Conservation (phyloP, 2,797 vertebrate species). For the Sternarchorhynchus goeldii region DNA sequence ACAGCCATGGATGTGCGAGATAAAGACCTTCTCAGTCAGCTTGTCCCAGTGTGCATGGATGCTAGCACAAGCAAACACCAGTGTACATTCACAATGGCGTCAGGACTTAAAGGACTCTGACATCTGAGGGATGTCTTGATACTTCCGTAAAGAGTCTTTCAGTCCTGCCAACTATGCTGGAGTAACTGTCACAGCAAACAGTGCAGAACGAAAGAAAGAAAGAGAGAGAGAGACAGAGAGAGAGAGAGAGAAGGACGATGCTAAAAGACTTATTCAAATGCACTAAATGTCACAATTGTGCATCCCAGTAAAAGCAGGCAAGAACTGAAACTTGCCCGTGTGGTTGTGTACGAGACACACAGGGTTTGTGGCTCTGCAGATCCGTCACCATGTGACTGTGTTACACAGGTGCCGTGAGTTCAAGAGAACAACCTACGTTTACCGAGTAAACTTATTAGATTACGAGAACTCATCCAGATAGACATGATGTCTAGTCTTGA, state of each 20-base stretch:
- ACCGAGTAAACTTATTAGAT: neutral
- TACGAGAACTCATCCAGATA: neutral
- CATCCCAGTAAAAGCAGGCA: conserved; percentile 64
- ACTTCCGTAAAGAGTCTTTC: conserved; percentile 47
- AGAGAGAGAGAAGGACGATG: conserved; percentile 35
- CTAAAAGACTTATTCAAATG: conserved; percentile 57
- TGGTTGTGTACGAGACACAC: conserved; percentile 67
- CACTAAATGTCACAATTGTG: conserved; percentile 70
- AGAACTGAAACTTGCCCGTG: conserved; percentile 75
- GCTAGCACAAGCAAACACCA: neutral
- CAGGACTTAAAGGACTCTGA: conserved; percentile 23
- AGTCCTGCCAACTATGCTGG: conserved; percentile 62
- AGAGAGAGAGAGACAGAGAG: conserved; percentile 53
- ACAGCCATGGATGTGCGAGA: neutral
- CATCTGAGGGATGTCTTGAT: conserved; percentile 35
- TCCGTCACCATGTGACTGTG: conserved; percentile 76
- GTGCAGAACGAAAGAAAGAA: conserved; percentile 42
- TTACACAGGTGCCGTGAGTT: conserved; percentile 65
- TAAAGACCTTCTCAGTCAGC: conserved; percentile 40
- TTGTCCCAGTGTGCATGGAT: conserved; percentile 6
- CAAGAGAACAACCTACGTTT: conserved; percentile 40
- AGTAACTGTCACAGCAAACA: conserved; percentile 46
- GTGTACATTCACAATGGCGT: conserved; percentile 35
- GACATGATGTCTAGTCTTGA: no score
- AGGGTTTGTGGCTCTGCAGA: conserved; percentile 69